phyloP scores from a whole-genome alignment of 2,797 vertebrate genomes.

The Cheirogaleus major region DNA sequence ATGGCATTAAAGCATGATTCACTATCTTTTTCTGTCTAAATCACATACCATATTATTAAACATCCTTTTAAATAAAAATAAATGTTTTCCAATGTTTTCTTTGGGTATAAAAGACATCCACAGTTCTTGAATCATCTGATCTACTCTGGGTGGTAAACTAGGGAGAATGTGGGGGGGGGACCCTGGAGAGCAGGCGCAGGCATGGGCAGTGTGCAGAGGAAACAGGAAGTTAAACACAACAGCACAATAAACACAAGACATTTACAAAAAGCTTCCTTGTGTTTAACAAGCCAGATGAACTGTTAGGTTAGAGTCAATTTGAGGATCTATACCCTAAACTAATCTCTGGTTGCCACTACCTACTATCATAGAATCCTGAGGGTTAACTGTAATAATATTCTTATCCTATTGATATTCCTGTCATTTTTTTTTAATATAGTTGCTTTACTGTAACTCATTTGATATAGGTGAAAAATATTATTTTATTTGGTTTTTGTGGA shows the following conservation, averaged over 20 bases:
- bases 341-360: neutral
- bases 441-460: neutral
- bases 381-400: neutral
- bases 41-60: conserved; percentile 23
- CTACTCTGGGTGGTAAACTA: neutral
- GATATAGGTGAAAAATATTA: neutral
- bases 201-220: accelerated
- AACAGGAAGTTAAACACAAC: neutral
- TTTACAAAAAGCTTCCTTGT: neutral
- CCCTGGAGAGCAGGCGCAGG: neutral
- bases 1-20: neutral
- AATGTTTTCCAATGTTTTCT: conserved; percentile 27
- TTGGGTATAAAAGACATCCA: neutral
- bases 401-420: neutral
- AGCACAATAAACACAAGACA: neutral
- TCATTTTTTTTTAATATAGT: neutral
- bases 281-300: neutral
- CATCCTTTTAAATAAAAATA: conserved; percentile 28
- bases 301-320: neutral
- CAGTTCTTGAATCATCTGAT: neutral
- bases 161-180: neutral
- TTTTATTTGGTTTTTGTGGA: neutral
- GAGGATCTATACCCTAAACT: neutral
- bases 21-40: neutral
- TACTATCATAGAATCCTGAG: neutral